Base-by-base conservation (phyloP, 2,888 invertebrate species). In the Lasioglossum vierecki region DNA sequence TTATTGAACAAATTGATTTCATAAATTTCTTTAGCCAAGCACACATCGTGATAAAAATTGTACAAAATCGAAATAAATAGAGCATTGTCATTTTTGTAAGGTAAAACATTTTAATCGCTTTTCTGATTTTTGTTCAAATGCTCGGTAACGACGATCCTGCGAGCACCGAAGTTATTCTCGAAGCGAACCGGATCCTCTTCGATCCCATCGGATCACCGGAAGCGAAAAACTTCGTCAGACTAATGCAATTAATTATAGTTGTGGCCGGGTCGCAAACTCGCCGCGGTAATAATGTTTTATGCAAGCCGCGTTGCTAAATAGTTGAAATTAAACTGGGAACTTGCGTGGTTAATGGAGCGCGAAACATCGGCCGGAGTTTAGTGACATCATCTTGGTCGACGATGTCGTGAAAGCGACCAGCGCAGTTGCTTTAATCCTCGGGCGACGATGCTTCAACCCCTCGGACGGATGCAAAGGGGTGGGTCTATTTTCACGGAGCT, bases 321-420 rank as follows among this genome's bases (percentile, higher is more conserved):
- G 57, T 78, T 78, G 15, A 57, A 78, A 75, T 79, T 46, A 35
- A 39, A 74, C 44, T n/a, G 57, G n/a, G 74, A 53, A 74, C 35
- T 63, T 30, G 35, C 35, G n/a, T 26, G 9, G 63, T 75, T 75
- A 63, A 75, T 74, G 46, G 35, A 75, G n/a, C 35, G 39, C 30
- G 18, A 75, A 63, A 13, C 63, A 79, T 60, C 46, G 35, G 39
- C 44, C 44, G 60, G 75, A 30, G 22, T 35, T 75, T 53, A 72
- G 60, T 35, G 57, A 15, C 44, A 71, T 74, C 30, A 26, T 44
- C 53, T 72, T 78, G 35, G 53, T 72, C 41, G 68, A 39, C 44
- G 49, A 39, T 13, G 18, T 68, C 68, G 49, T 49, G 53, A 70
- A 41, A 49, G 49, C 49, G 0, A 44, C 44, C 11, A 4, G 44